Evolutionary conservation across 1,140 invertebrate genomes (phyloP), one percentile per base, ranked within the genome.

Genomic region (Campodea augens): DNA sequence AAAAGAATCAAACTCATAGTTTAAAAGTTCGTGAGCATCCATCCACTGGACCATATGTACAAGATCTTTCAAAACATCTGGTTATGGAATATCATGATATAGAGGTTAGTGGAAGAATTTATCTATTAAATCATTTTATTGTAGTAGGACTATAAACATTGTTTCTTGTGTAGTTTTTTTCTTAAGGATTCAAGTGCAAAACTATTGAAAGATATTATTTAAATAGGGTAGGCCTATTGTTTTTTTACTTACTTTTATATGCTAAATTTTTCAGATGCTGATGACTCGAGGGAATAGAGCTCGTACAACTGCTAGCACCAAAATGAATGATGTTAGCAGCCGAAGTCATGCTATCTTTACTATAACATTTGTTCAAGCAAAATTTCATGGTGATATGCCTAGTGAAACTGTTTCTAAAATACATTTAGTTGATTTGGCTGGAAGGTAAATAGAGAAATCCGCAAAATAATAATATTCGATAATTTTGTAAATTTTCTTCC

Each of bases 331-430:
- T 60, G 79, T 81, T 46, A 82, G 78, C 57, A 89, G 84, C 56
- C 71, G 92, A 54, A 92, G 86, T 64, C 92, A 98, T 69, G 90
- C 90, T 29, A 93, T 98, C 55, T 97, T 97, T 65, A 78, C 70
- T 45, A 85, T 97, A 58, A 87, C 81, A 23, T 88, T 87, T 62
- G 79, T 85, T 45, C 82, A 87, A 59, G 83, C 83, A 25, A 75
- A 76, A 47, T 80, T 82, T 55, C 73, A 79, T 61, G 80, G 78
- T 53, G 69, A 67, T 46, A 77, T 84, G 71, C 84, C 85, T 27
- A 80, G 77, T 56, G 84, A 89, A 63, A 88, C 83, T 20, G 79
- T 83, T 37, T 87, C 84, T 23, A 89, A 88, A 65, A 64, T 89
- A 48, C 83, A 89, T 61, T 69, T 89, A 38, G 84, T 89, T 18